phyloP scores from a whole-genome alignment of 2,797 vertebrate genomes.

The Urophycis tenuis region DNA sequence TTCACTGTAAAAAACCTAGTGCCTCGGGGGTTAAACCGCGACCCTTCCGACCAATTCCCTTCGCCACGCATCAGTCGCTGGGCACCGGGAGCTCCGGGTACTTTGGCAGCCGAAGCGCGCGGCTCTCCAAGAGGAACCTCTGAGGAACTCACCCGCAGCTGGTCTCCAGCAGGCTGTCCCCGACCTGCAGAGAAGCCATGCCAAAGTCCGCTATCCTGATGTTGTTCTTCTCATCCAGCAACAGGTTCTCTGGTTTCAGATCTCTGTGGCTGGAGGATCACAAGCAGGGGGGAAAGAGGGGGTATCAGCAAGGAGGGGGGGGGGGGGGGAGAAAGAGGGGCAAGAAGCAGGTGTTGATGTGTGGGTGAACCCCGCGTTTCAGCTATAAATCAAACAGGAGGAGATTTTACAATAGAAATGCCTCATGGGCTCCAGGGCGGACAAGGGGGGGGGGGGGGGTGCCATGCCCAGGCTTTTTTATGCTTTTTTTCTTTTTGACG shows the following conservation, averaged over 20 bases:
- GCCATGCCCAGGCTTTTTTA: background rate
- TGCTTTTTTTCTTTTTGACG: background rate
- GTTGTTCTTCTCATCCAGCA: no score
- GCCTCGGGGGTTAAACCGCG: background rate
- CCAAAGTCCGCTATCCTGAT: conserved; percentile 87
- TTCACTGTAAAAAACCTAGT: background rate
- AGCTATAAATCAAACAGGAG: background rate
- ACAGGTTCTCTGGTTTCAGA: conserved; percentile 84
- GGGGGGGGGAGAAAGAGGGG: background rate
- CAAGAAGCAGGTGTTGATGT: no score
- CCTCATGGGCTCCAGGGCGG: no score
- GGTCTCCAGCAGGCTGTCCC: conserved; percentile 88
- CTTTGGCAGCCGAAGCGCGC: background rate
- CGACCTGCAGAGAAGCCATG: conserved; percentile 89
- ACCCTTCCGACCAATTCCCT: background rate
- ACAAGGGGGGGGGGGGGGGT: background rate
- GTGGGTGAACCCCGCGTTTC: background rate
- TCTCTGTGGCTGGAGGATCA: conserved; percentile 78
- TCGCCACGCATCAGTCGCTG: background rate
- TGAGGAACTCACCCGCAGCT: conserved; percentile 80
- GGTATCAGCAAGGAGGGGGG: no score
- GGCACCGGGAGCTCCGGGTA: background rate
- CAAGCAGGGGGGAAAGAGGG: conserved; percentile 5
- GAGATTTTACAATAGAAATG: no score
- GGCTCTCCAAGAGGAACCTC: no score